A percentile compares a stretch with the other conserved stretches of the same genome.
These are phyloP conservation scores for Monopterus albus DNA, from an alignment of 2,113 vertebrate species.

Conservation along the genomic window DNA sequence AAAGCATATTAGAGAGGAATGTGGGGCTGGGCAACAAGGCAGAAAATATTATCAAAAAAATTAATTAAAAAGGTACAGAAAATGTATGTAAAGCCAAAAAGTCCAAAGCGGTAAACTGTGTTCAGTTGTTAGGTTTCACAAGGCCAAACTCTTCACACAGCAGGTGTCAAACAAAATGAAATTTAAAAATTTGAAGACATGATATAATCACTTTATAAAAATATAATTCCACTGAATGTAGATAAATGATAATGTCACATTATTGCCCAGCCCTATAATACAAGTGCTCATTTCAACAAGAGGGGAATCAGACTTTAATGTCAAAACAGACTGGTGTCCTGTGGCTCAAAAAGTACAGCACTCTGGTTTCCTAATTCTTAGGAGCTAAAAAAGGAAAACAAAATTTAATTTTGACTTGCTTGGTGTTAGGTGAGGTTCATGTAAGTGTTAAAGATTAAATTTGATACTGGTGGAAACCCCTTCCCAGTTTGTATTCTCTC, in stretches of 20 bases:
- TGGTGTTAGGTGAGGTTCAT: too few relatives aligned
- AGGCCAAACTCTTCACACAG: too few relatives aligned
- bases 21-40: slow-evolving; percentile 8
- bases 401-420: too few relatives aligned
- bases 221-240: slow-evolving; percentile 13
- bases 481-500: neutral
- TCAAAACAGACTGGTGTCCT: slow-evolving; percentile 56
- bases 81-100: too few relatives aligned
- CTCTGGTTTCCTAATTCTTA: too few relatives aligned
- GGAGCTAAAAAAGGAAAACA: too few relatives aligned
- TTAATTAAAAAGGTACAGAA: too few relatives aligned
- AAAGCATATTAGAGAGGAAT: slow-evolving; percentile 8
- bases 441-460: neutral
- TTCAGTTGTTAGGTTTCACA: neutral
- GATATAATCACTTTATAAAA: neutral
- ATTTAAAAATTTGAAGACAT: too few relatives aligned
- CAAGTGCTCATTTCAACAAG: slow-evolving; percentile 24
- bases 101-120: too few relatives aligned
- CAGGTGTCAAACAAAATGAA: too few relatives aligned
- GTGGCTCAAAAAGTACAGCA: neutral
- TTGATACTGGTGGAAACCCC: neutral
- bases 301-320: slow-evolving; percentile 1
- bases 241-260: neutral
- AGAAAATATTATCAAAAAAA: neutral
- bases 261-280: slow-evolving; percentile 28